Evolutionary conservation across 2,797 vertebrate species (phyloP).

Genomic region (Falco columbarius): DNA sequence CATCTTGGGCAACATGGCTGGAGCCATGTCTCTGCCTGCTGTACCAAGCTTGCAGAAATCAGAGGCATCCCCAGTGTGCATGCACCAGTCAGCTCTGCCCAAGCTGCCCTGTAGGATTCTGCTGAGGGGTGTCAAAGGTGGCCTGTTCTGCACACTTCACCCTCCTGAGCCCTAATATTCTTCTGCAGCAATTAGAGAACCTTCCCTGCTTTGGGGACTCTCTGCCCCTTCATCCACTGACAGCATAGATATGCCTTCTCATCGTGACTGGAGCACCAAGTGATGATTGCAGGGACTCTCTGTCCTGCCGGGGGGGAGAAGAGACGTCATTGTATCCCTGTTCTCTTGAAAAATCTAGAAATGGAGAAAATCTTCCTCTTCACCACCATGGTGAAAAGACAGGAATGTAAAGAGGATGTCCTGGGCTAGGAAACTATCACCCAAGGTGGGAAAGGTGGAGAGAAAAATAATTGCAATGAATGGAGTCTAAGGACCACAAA

Average conservation of each 20-base stretch:
- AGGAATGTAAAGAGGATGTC: not conserved
- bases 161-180: not conserved
- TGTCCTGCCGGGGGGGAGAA: not conserved
- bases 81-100: not conserved
- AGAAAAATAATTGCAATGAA: not conserved
- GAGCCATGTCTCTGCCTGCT: not conserved
- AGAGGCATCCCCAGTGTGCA: not conserved
- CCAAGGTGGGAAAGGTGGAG: not conserved
- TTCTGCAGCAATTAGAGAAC: not conserved
- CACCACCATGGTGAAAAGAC: not conserved
- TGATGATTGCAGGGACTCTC: not conserved
- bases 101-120: not conserved
- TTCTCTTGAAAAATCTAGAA: not conserved
- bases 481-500: not conserved
- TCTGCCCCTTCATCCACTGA: not conserved
- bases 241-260: not conserved
- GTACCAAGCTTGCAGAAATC: not conserved
- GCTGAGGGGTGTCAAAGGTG: not conserved
- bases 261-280: not conserved
- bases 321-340: not conserved
- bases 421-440: not conserved
- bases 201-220: not conserved
- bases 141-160: not conserved
- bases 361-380: not conserved
- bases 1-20: fast-evolving